A percentile compares a stretch with the other conserved stretches of the same genome.
Evolutionary conservation across 2,888 invertebrate species (phyloP).

Genomic region (Cotesia congregata): DNA sequence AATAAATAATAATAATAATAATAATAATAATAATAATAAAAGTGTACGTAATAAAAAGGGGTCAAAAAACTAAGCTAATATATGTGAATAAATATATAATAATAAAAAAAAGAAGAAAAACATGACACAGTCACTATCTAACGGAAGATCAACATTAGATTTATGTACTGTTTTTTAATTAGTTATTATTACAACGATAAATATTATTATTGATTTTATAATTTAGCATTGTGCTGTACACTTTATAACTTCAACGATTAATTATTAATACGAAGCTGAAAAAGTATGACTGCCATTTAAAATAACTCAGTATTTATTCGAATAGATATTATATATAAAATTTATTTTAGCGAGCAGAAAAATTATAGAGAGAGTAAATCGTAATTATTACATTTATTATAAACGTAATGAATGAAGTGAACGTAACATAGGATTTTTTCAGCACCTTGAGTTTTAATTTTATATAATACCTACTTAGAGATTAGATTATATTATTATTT

Average conservation of each 20-base stretch:
- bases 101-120: slow-evolving; percentile 19
- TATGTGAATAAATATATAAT: not conserved
- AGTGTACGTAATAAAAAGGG: not conserved
- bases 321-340: slow-evolving; percentile 17
- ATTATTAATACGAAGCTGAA: slow-evolving; percentile 26
- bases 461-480: slow-evolving; percentile 8
- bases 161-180: not conserved
- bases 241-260: not conserved
- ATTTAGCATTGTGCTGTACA: not conserved
- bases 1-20: too few relatives aligned
- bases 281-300: not conserved
- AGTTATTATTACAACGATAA: not conserved
- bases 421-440: slow-evolving; percentile 30
- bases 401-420: not conserved
- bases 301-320: not conserved
- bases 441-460: slow-evolving; percentile 37
- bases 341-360: slow-evolving; percentile 33
- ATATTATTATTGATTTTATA: not conserved
- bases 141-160: slow-evolving; percentile 7
- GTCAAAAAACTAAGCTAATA: not conserved
- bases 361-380: slow-evolving; percentile 13
- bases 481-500: slow-evolving; percentile 22
- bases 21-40: slow-evolving; percentile 6
- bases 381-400: not conserved
- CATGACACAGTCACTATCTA: slow-evolving; percentile 16